Base-by-base conservation (phyloP, 2,113 vertebrate genomes). In the Cyrtonyx montezumae region DNA sequence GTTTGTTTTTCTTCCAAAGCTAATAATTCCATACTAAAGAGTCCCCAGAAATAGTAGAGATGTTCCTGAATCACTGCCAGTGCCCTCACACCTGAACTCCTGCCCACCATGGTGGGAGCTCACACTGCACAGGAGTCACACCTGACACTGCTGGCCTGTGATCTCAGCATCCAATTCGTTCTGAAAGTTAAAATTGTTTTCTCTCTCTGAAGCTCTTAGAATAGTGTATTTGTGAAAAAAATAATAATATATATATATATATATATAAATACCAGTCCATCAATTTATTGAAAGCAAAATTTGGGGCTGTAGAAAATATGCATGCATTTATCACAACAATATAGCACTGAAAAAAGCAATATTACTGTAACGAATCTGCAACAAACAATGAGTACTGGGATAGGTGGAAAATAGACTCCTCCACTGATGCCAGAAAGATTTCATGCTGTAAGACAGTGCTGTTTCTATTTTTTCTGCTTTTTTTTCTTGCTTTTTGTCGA, bases 251-350 rank as follows among this genome's bases (percentile, higher is more conserved):
- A n/a, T n/a, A n/a, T n/a, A n/a, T n/a, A n/a, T n/a, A n/a, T 8
- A 37, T 37, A 37, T 8, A 37, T 13, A 30, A 97, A 87, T 56
- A 84, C 88, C 90, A 94, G 93, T 55, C 37, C 87, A 91, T 91
- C 59, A 32, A 96, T 96, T 97, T 82, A 84, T 93, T 58, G 88
- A 96, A 97, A 94, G 81, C 95, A 95, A 87, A 97, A 96, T 95
- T 95, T 78, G 86, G 61, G 92, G 53, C 80, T 94, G 91, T 96
- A 96, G 95, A 88, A 83, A 90, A 89, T 79, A 88, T 19, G 22
- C 88, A 73, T 40, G 61, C 81, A 79, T 95, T 97, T 96, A 96
- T 96, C 94, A 95, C 76, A 95, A 91, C 74, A 89, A 87, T 82
- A 46, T 25, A 77, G 88, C 76, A 59, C 85, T 96, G 93, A 86